Evolutionary conservation across 2,113 vertebrate species (phyloP).

Genomic region (Gadus chalcogrammus): DNA sequence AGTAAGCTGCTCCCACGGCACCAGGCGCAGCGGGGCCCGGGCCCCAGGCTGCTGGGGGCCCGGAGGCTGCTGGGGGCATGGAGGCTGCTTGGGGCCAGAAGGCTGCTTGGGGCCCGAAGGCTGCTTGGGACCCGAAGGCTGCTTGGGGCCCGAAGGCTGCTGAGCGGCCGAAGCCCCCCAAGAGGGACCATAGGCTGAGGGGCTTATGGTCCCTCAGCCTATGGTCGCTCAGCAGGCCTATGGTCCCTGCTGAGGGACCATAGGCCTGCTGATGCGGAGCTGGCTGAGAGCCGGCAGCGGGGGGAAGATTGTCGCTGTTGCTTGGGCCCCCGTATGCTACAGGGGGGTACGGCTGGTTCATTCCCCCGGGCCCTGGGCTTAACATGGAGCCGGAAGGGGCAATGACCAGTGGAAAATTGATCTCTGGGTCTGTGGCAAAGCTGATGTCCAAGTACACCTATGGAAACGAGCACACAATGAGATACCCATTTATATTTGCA

Average conservation of each 20-base stretch:
- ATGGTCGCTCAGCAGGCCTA: not conserved
- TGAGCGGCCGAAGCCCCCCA: not conserved
- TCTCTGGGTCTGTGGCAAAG: conserved; percentile 60
- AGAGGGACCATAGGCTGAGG: too few species aligned
- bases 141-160: not conserved
- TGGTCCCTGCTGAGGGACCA: conserved; percentile 16
- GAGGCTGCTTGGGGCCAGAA: conserved; percentile 14
- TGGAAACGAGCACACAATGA: conserved; percentile 14
- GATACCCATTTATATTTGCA: not conserved
- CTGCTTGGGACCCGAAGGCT: too few species aligned
- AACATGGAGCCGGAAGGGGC: conserved; percentile 22
- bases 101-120: too few species aligned
- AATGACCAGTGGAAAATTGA: conserved; percentile 61
- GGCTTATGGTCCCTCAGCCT: too few species aligned
- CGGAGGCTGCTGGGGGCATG: too few species aligned
- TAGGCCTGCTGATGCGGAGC: conserved; percentile 9
- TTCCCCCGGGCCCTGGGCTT: not conserved
- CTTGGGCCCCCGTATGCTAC: conserved; percentile 23
- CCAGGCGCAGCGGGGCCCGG: conserved; percentile 13
- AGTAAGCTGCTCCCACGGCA: conserved; percentile 24
- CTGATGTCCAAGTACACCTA: conserved; percentile 72
- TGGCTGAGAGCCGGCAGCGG: not conserved
- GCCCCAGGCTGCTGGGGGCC: not conserved
- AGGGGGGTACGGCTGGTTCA: conserved; percentile 13
- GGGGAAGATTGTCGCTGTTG: conserved; percentile 39